Evolutionary conservation across 2,797 vertebrate species (phyloP).

Genomic region (Poeciliopsis turneri): DNA sequence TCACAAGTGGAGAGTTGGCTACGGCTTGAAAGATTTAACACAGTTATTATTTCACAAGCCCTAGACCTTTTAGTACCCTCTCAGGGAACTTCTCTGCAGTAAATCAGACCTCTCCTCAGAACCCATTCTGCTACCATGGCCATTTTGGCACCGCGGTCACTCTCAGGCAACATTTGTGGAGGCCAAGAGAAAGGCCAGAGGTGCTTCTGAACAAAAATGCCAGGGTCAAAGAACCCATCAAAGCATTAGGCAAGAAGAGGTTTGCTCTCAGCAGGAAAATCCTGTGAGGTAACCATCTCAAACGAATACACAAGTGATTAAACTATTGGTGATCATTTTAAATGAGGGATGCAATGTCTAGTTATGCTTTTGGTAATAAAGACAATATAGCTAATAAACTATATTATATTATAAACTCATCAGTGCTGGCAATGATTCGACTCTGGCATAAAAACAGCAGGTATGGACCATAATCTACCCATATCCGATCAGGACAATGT

Average conservation of each 20-base stretch:
- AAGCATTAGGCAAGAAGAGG: conserved; percentile 47
- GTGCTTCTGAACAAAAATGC: conserved; percentile 55
- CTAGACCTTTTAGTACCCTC: conserved; percentile 55
- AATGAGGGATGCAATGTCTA: conserved; percentile 16
- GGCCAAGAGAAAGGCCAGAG: conserved; percentile 52
- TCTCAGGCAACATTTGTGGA: conserved; percentile 51
- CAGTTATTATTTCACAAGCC: conserved; percentile 71
- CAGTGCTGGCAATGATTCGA: not conserved
- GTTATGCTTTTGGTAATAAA: conserved; percentile 12
- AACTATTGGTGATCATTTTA: conserved; percentile 20
- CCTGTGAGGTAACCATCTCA: conserved; percentile 65
- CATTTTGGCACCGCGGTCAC: conserved; percentile 42
- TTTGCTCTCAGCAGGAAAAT: conserved; percentile 64
- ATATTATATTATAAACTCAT: not conserved
- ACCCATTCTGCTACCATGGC: conserved; percentile 35
- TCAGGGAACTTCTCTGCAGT: conserved; percentile 38
- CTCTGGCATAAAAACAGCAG: not conserved
- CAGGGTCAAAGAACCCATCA: conserved; percentile 48
- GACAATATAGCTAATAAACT: not conserved
- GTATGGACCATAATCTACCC: not conserved
- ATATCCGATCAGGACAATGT: not conserved
- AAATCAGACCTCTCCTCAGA: conserved; percentile 41
- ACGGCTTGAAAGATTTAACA: conserved; percentile 67
- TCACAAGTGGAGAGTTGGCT: conserved; percentile 61
- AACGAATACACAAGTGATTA: conserved; percentile 40